phyloP scores from a whole-genome alignment of 2,113 vertebrate species.

The Phoenicopterus ruber region DNA sequence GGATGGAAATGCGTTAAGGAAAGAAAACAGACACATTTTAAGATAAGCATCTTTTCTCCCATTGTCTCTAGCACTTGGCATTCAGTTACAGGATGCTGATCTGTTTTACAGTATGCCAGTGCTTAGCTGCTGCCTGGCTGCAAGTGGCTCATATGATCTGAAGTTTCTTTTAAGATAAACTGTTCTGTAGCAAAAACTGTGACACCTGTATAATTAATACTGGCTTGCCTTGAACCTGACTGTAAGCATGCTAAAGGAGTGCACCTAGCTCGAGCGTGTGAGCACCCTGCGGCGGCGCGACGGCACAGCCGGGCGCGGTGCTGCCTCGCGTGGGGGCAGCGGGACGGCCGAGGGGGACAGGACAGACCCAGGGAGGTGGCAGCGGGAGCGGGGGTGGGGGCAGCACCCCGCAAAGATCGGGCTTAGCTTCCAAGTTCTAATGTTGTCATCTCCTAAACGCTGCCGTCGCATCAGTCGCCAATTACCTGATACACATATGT shows the following conservation, averaged over 20 bases:
- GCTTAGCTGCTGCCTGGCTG: background rate
- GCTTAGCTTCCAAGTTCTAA: background rate
- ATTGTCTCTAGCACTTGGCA: background rate
- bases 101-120: background rate
- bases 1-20: background rate
- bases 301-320: too few relatives aligned
- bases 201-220: background rate
- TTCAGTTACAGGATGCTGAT: background rate
- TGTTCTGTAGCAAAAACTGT: background rate
- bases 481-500: rapidly evolving
- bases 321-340: too few relatives aligned
- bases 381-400: rapidly evolving
- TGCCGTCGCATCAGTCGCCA: too few relatives aligned
- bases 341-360: too few relatives aligned
- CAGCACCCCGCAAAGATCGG: rapidly evolving
- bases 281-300: too few relatives aligned
- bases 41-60: background rate
- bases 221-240: background rate
- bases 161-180: background rate
- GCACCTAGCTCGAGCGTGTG: rapidly evolving
- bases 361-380: rapidly evolving
- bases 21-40: background rate
- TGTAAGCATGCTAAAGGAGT: rapidly evolving
- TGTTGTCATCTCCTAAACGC: background rate
- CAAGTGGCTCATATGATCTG: background rate